Base-by-base conservation (phyloP, 2,797 vertebrate species). In the Hypotaenidia okinawae region DNA sequence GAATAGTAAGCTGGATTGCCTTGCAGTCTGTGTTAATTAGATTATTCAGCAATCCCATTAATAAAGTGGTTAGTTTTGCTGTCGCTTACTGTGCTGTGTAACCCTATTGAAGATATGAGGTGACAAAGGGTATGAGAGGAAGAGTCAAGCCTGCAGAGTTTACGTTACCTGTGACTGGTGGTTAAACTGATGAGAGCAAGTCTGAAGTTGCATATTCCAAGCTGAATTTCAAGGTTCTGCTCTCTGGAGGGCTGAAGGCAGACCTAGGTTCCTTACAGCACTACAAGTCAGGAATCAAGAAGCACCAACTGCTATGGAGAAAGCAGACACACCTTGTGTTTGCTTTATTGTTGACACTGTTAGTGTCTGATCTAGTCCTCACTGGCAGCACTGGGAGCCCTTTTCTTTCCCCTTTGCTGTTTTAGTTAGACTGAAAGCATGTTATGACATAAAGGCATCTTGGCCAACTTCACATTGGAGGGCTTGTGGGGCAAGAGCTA, bases 11-110 rank as follows among this genome's bases (percentile, higher is more conserved):
- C 59, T 88, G 76, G 63, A 59, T 93, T 93, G 79, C 82, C 52
- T 54, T 79, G 25, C 28, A 49, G 55, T 81, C 67, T 66, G n/a
- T 49, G 25, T 91, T 96, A 61, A 87, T 95, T 93, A 91, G 73
- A 86, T 90, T 88, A 72, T 59, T 81, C 81, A 67, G 74, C 77
- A 95, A 84, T 94, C 73, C n/a, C 59, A 37, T 75, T 94, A 96
- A 90, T 76, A 37, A 93, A 72, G 54, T 75, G 6, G 77, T 94
- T 88, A 66, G 51, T 81, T 96, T 87, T 93, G 37, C n/a, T 83
- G 33, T 88, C 21, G 32, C 49, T 87, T 75, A n/a, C 11, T 85
- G 30, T 76, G 41, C 57, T 82, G 3, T 77, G 17, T 55, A 78
- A 49, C 37, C 45, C 68, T 80, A 68, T 5, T 69, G 59, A 84